Base-by-base conservation (phyloP, 2,888 invertebrate species). In the Drosophila vallismaia region DNA sequence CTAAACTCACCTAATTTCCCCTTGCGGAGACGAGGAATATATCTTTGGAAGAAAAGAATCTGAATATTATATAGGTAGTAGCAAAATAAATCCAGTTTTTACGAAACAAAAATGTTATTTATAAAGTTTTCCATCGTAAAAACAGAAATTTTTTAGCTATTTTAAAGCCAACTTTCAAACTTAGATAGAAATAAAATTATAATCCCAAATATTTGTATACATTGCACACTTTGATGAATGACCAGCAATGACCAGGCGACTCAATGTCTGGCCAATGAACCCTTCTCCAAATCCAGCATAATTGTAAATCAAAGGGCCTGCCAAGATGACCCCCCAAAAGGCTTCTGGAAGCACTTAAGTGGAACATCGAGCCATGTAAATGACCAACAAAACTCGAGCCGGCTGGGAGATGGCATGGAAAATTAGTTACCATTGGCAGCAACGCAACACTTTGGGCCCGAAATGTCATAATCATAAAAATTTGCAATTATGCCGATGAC, bases 391-490 rank as follows among this genome's bases (percentile, higher is more conserved):
- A 36, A 24, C 54, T 26, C 26, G 14, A 44, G 33, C 33, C 12
- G 36, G n/a, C 19, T 19, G 1, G 14, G 14, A 55, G 45, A 50
- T 60, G 51, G 26, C 3, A 29, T 19, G 45, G 55, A 51, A 59
- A 71, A 62, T 68, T 70, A 54, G 69, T 77, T 60, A 75, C 69
- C 66, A 56, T 49, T 59, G 58, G 53, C 53, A 33, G 50, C 50
- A 69, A 38, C 49, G 54, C 52, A 69, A 38, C 51, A 72, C 74
- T 75, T 66, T 55, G 69, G 57, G 66, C 74, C 56, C 68, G 68
- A 79, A 79, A 63, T 77, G 86, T 69, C 77, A 83, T 79, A 81
- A 75, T 83, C 66, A 71, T 75, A 84, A 86, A 84, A 86, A 74
- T 71, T 28, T 59, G 67, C 71, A 86, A 80, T 82, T 77, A 84